phyloP scores from a whole-genome alignment of 2,888 invertebrate genomes.

The Caenorhabditis sp. region DNA sequence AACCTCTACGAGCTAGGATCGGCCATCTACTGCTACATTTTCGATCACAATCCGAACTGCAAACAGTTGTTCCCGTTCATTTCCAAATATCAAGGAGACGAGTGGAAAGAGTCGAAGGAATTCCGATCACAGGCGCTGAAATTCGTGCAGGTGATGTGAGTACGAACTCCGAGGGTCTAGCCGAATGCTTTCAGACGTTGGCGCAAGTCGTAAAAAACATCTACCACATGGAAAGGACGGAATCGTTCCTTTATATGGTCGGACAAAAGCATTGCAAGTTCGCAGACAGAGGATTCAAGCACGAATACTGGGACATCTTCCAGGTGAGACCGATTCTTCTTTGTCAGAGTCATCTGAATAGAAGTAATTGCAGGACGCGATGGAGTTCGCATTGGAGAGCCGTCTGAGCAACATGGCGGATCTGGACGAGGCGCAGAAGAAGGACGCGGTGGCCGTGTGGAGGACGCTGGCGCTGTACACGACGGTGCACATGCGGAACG shows the following conservation, averaged over 20 bases:
- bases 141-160: slow-evolving; percentile 72
- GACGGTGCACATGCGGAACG: slow-evolving; percentile 73
- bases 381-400: slow-evolving; percentile 69
- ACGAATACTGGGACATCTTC: slow-evolving; percentile 76
- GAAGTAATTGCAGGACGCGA: slow-evolving; percentile 68
- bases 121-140: slow-evolving; percentile 74
- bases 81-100: slow-evolving; percentile 63
- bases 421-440: slow-evolving; percentile 65
- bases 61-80: slow-evolving; percentile 74
- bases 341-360: background rate
- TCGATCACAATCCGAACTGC: slow-evolving; percentile 74
- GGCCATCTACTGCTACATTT: slow-evolving; percentile 76
- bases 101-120: slow-evolving; percentile 73
- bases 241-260: slow-evolving; percentile 68
- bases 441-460: slow-evolving; percentile 72
- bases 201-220: slow-evolving; percentile 75
- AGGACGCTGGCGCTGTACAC: slow-evolving; percentile 73
- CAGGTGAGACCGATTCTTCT: slow-evolving; percentile 64
- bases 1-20: slow-evolving; percentile 74
- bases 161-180: background rate
- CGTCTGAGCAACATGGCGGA: slow-evolving; percentile 64
- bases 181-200: slow-evolving; percentile 69
- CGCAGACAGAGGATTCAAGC: slow-evolving; percentile 74
- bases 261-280: slow-evolving; percentile 74
- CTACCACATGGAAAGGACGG: slow-evolving; percentile 74